A percentile compares a stretch with the other conserved stretches of the same genome.
These are phyloP conservation scores for Neotoma lepida DNA, from an alignment of 2,113 vertebrate species.

Conservation along the genomic window DNA sequence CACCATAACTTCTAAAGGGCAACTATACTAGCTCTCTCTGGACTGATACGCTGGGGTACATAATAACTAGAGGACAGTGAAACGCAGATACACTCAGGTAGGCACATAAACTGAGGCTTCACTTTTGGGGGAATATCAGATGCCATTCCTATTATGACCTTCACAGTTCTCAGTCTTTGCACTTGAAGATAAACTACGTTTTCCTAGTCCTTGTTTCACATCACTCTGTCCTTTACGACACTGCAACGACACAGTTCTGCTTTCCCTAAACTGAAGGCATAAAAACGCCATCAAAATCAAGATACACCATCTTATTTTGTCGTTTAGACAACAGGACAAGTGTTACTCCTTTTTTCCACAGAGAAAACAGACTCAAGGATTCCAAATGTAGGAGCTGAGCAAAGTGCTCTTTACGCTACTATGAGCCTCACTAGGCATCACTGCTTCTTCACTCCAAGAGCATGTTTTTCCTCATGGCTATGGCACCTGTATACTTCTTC, in stretches of 20 bases:
- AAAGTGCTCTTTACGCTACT: background rate
- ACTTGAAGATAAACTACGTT: background rate
- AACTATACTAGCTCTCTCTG: background rate
- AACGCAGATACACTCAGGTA: background rate
- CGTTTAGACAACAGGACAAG: too few relatives aligned
- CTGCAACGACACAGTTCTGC: background rate
- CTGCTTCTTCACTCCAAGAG: background rate
- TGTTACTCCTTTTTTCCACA: too few relatives aligned
- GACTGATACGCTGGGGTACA: background rate
- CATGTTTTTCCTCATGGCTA: background rate
- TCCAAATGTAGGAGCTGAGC: too few relatives aligned
- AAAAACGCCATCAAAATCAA: conserved; percentile 12
- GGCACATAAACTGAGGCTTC: background rate
- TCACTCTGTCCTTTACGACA: background rate
- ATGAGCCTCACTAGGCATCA: background rate
- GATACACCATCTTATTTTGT: too few relatives aligned
- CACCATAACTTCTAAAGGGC: background rate
- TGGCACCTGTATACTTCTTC: background rate
- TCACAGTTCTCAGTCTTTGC: background rate
- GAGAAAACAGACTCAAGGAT: too few relatives aligned
- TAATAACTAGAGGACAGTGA: background rate
- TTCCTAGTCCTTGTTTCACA: background rate
- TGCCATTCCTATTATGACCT: background rate
- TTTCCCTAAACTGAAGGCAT: background rate
- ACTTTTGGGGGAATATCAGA: background rate